Conservation (phyloP, 2,797 vertebrate genomes). For the Neosalanx taihuensis region DNA sequence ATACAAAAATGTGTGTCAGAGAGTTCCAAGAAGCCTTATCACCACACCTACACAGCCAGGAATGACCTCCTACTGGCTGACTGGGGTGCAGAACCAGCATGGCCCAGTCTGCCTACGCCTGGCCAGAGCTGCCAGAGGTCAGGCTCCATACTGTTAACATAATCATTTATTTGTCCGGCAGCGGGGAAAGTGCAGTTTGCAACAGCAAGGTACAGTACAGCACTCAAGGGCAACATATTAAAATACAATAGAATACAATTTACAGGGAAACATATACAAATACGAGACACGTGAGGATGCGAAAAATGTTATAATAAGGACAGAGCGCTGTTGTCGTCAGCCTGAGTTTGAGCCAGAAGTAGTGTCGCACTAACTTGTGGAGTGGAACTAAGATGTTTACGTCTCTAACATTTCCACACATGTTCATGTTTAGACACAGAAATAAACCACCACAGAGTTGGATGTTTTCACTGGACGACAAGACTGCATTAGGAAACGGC, state of each 20-base stretch:
- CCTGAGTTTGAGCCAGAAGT: too few species aligned
- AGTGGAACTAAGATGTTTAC: constrained; percentile 33
- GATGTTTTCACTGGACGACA: constrained; percentile 1
- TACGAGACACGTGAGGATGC: too few species aligned
- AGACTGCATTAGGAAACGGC: background rate
- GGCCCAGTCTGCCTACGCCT: background rate
- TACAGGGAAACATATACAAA: too few species aligned
- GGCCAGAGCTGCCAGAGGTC: background rate
- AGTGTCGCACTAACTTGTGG: background rate
- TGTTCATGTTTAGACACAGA: constrained; percentile 25
- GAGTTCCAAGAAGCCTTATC: background rate
- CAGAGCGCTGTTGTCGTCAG: too few species aligned
- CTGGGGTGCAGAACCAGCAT: background rate
- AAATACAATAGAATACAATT: too few species aligned
- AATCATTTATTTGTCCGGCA: too few species aligned
- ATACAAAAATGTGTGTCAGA: constrained; percentile 6
- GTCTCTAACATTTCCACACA: constrained; percentile 43
- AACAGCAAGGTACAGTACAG: too few species aligned
- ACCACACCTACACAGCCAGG: constrained; percentile 17
- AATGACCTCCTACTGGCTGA: constrained; percentile 11
- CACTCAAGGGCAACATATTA: too few species aligned
- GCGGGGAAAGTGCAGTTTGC: too few species aligned
- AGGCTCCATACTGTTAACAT: constrained; percentile 29
- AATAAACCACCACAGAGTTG: background rate
- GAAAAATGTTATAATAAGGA: too few species aligned